phyloP scores from a whole-genome alignment of 2,113 vertebrate genomes.

The Rhagologus leucostigma region DNA sequence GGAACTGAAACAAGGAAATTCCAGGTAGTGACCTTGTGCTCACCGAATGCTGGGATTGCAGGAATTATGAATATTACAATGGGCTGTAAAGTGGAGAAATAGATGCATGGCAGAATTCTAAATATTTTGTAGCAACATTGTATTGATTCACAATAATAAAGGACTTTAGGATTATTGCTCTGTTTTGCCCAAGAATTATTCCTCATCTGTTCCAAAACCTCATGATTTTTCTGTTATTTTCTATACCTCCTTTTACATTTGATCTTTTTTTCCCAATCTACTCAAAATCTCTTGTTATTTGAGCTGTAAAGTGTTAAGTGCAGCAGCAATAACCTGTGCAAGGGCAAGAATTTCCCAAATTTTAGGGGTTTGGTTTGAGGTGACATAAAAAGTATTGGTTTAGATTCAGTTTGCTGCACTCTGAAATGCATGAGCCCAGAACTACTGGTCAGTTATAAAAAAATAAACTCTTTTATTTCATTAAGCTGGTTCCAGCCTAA shows the following conservation, averaged over 20 bases:
- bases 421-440: neutral
- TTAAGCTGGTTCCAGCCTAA: neutral
- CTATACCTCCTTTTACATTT: neutral
- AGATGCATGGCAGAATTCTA: too few species aligned
- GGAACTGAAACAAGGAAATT: neutral
- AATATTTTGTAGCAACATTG: neutral
- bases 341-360: neutral
- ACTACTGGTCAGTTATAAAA: neutral
- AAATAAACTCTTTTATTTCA: neutral
- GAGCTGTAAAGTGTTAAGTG: neutral
- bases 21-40: accelerated
- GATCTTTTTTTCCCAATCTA: neutral
- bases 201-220: neutral
- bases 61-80: neutral
- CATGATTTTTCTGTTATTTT: neutral
- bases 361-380: neutral
- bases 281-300: neutral
- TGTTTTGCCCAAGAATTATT: neutral
- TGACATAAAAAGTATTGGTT: neutral
- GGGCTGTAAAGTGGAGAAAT: neutral
- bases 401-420: too few species aligned
- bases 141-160: neutral
- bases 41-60: accelerated
- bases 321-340: neutral
- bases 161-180: neutral